phyloP scores from a whole-genome alignment of 2,888 invertebrate genomes.

The Galerucella pusilla region DNA sequence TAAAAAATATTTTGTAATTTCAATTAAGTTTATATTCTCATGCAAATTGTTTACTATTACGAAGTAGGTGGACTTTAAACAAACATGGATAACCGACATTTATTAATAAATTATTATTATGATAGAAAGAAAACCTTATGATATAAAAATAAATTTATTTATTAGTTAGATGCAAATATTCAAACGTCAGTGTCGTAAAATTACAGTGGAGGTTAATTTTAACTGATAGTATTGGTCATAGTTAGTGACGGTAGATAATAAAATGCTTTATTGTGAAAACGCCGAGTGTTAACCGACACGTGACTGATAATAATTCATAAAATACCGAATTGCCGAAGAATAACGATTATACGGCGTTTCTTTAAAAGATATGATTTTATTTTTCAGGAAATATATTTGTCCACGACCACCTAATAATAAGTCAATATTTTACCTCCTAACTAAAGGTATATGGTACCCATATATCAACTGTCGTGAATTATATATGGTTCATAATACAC shows the following conservation, averaged over 20 bases:
- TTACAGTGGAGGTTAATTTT: background rate
- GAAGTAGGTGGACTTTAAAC: slow-evolving; percentile 17
- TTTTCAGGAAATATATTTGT: no score
- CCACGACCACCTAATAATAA: no score
- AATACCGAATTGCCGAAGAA: no score
- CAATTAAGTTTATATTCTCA: slow-evolving; percentile 12
- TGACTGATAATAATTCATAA: no score
- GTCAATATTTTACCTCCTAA: no score
- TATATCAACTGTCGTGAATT: no score
- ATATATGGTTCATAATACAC: no score
- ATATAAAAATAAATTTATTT: background rate
- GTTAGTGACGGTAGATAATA: background rate
- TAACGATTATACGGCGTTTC: no score
- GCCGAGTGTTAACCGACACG: no score
- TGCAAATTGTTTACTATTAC: slow-evolving; percentile 11
- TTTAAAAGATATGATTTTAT: no score
- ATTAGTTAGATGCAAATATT: background rate
- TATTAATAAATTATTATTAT: background rate
- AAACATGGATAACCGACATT: slow-evolving; percentile 8
- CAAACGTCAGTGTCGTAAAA: background rate
- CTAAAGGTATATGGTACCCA: no score
- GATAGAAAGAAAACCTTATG: slow-evolving; percentile 2
- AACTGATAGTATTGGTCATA: background rate
- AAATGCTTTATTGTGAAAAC: background rate
- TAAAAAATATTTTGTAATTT: slow-evolving; percentile 18